phyloP scores from a whole-genome alignment of 1,140 invertebrate genomes.

The Drosophila fuyamai region DNA sequence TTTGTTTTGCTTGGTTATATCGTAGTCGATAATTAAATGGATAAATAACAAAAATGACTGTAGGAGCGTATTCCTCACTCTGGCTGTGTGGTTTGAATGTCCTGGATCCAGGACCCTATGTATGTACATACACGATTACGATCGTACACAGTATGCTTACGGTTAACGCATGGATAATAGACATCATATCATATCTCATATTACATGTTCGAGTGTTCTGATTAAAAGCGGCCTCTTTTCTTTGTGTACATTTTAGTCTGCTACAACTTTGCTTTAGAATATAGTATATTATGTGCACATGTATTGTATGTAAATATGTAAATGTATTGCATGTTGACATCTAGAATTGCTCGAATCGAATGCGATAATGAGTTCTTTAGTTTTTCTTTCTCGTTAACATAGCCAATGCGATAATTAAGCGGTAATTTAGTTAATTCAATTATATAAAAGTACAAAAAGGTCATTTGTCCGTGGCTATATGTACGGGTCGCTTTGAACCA shows the following conservation, averaged over 20 bases:
- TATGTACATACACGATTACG: constrained; percentile 42
- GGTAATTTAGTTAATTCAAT: constrained; percentile 71
- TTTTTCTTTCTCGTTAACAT: constrained; percentile 25
- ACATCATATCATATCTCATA: constrained; percentile 41
- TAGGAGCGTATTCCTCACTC: constrained; percentile 51
- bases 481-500: constrained; percentile 46
- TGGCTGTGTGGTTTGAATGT: constrained; percentile 38
- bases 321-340: constrained; percentile 75
- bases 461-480: constrained; percentile 49
- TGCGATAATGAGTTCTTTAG: constrained; percentile 27
- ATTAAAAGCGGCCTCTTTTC: constrained; percentile 48
- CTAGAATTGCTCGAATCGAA: constrained; percentile 67
- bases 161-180: constrained; percentile 46
- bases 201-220: constrained; percentile 28
- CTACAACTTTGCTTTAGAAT: constrained; percentile 46
- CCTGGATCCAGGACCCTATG: constrained; percentile 23
- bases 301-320: constrained; percentile 62
- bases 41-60: constrained; percentile 69
- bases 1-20: constrained; percentile 44
- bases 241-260: constrained; percentile 38
- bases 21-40: constrained; percentile 47
- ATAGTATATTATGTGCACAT: constrained; percentile 54
- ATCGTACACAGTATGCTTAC: constrained; percentile 12
- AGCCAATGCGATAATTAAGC: constrained; percentile 67
- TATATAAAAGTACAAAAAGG: constrained; percentile 81